Evolutionary conservation across 2,888 invertebrate genomes (phyloP).

Genomic region (Tenthredo notha): DNA sequence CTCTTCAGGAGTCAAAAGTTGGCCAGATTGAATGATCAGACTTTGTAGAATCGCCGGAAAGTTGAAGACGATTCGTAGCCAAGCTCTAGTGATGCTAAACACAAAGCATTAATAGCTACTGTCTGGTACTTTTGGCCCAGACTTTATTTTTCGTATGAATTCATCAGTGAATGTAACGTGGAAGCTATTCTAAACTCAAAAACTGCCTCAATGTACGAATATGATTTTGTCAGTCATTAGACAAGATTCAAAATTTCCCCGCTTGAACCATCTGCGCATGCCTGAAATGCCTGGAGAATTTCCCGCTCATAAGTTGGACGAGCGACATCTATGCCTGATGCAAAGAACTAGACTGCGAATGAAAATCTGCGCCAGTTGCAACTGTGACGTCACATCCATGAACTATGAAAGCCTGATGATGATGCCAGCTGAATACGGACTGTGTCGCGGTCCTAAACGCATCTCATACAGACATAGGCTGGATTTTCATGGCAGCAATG

Average conservation of each 20-base stretch:
- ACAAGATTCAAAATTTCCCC: constrained; percentile 18
- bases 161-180: neutral
- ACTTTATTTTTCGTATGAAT: neutral
- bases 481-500: no score
- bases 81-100: neutral
- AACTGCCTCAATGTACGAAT: neutral
- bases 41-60: neutral
- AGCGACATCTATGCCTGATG: neutral
- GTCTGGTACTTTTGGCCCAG: neutral
- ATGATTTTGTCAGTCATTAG: neutral
- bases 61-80: neutral
- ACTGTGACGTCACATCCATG: neutral
- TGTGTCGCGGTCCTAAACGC: no score
- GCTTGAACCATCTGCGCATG: constrained; percentile 1
- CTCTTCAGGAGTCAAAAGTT: neutral
- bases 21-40: neutral
- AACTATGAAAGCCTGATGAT: no score
- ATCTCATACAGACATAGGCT: no score
- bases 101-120: neutral
- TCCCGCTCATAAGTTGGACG: neutral
- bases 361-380: neutral
- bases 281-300: neutral
- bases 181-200: neutral
- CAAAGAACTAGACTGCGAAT: neutral
- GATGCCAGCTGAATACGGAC: no score